Percentiles rank a stretch among this genome's conserved stretches.
Evolutionary conservation across 2,888 invertebrate genomes (phyloP).

Genomic region (Cephus pulcher): DNA sequence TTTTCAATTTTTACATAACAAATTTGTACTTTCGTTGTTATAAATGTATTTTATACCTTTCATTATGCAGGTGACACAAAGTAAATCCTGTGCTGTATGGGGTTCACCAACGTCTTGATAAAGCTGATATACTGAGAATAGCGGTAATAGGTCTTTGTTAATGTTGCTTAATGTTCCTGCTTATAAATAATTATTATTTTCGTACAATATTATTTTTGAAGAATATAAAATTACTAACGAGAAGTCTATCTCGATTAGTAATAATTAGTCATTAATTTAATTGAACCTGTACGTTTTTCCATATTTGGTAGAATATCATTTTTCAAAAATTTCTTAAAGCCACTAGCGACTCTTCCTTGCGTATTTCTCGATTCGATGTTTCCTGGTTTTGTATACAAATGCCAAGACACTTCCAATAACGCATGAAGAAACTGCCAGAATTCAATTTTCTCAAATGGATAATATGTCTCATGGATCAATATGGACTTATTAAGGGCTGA

Average conservation of each 20-base stretch:
- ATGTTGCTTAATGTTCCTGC: slow-evolving; percentile 29
- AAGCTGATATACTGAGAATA: slow-evolving; percentile 66
- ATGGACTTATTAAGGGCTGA: slow-evolving; percentile 34
- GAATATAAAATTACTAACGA: not conserved
- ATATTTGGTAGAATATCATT: slow-evolving; percentile 66
- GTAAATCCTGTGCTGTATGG: slow-evolving; percentile 65
- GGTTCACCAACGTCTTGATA: slow-evolving; percentile 68
- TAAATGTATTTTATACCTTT: slow-evolving; percentile 14
- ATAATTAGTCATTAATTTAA: not conserved
- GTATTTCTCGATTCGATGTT: slow-evolving; percentile 62
- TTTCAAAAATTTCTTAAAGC: slow-evolving; percentile 70
- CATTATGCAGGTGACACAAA: slow-evolving; percentile 55
- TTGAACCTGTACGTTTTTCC: slow-evolving; percentile 65
- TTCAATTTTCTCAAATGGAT: slow-evolving; percentile 73
- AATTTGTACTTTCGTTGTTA: not conserved
- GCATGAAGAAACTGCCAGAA: slow-evolving; percentile 74
- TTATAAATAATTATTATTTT: not conserved
- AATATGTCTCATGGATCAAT: slow-evolving; percentile 65
- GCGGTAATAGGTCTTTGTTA: slow-evolving; percentile 62
- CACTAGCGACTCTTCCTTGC: slow-evolving; percentile 68
- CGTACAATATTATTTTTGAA: not conserved
- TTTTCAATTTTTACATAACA: not conserved
- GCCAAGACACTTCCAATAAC: slow-evolving; percentile 69
- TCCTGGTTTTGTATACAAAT: slow-evolving; percentile 65
- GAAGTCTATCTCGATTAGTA: not conserved